Evolutionary conservation across 2,113 vertebrate species (phyloP).

Genomic region (Dasyornis broadbenti): DNA sequence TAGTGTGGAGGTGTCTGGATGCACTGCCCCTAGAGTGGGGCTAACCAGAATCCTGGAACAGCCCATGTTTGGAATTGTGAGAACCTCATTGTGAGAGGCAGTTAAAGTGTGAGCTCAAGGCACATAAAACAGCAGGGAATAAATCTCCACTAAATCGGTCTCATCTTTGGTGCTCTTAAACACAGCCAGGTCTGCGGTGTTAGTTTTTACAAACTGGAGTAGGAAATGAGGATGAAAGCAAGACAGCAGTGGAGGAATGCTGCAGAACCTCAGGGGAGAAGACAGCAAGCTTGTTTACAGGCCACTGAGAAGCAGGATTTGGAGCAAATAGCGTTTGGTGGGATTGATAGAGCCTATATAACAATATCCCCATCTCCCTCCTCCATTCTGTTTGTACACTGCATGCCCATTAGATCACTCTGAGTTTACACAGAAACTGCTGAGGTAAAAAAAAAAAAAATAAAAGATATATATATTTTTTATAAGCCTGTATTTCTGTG

Average conservation of each 20-base stretch:
- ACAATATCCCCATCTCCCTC: neutral
- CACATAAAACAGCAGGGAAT: neutral
- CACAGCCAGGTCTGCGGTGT: neutral
- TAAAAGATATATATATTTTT: neutral
- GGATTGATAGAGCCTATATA: neutral
- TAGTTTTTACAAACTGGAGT: constrained; percentile 6
- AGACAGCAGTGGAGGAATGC: neutral
- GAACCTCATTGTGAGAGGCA: neutral
- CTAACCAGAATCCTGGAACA: neutral
- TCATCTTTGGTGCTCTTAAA: neutral
- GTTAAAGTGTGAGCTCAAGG: neutral
- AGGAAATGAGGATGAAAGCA: neutral
- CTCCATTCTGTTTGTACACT: neutral
- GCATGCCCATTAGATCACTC: neutral
- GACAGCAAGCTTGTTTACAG: constrained; percentile 5
- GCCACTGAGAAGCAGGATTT: neutral
- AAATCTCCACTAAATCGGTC: neutral
- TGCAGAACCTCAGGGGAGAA: neutral
- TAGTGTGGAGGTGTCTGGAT: neutral
- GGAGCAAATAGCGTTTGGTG: neutral
- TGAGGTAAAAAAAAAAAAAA: neutral
- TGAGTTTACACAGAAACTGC: neutral
- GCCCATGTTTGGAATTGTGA: neutral
- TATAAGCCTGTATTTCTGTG: neutral
- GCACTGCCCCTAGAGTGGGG: neutral